Base-by-base conservation (phyloP, 1,140 invertebrate species). In the Hydropsyche tenuis region DNA sequence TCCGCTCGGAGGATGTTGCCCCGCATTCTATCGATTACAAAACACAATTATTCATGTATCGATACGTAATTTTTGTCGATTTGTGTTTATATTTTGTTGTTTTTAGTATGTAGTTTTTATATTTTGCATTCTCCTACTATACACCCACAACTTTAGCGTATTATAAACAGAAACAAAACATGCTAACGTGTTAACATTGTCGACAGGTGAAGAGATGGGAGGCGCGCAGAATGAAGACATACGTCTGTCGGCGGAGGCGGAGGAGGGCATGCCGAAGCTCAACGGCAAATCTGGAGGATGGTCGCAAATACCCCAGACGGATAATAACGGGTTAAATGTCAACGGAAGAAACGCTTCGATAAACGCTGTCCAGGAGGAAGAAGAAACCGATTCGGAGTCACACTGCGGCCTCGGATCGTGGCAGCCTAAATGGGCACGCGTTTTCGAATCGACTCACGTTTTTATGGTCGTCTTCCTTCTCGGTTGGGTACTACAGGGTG, bases 401-500 rank as follows among this genome's bases (percentile, higher is more conserved):
- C 85, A 86, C 23, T 94, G 92, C 75, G 92, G 92, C 1, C 84
- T 93, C 72, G 92, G 92, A 3, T 86, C 86, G 2, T 92, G 87
- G 74, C 85, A 87, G 42, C 92, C 93, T 0, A 81, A 83, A 0
- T 94, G 92, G 90, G 79, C 93, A 23, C 89, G 93, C 72, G 85
- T 85, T 11, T 93, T 95, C 78, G 93, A 94, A 23, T 94, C 93
- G n/a, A 96, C 95, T 77, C 91, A 96, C 79, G 88, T 92, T 22
- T 97, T 97, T 82, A 89, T 97, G 82, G 87, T 92, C 69, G 91
- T 93, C 7, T 97, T 96, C 83, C 93, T 95, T 78, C 86, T 94
- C 70, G 93, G 93, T 16, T 95, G 93, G 89, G 93, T 97, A 0
- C 86, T 96, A 11, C 94, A 96, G 83, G 95, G 95, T 30, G 96